Evolutionary conservation across 2,888 invertebrate genomes (phyloP).

Genomic region (Galerucella calmariensis): DNA sequence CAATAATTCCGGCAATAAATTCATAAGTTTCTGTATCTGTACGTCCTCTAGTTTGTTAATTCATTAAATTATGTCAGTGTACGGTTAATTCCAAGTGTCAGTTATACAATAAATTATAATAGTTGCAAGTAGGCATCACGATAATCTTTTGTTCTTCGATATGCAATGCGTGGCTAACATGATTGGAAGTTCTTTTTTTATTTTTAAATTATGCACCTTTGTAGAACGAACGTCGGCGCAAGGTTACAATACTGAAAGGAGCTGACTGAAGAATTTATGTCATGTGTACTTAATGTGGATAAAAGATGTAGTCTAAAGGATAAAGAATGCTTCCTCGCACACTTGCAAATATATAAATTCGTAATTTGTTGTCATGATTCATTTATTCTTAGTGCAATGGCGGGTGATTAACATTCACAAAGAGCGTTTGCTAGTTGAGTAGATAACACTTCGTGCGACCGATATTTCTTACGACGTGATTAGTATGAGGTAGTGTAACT

Average conservation of each 20-base stretch:
- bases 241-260: conserved; percentile 11
- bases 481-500: too few relatives aligned
- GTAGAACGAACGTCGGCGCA: conserved; percentile 7
- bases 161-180: conserved; percentile 15
- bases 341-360: conserved; percentile 11
- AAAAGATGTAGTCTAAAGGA: conserved; percentile 13
- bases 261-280: conserved; percentile 23
- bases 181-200: conserved; percentile 3
- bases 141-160: conserved; percentile 17
- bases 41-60: not conserved
- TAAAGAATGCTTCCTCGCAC: conserved; percentile 13
- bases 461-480: too few relatives aligned
- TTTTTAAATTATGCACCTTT: not conserved
- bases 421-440: not conserved
- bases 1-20: too few relatives aligned
- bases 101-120: conserved; percentile 11
- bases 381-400: not conserved
- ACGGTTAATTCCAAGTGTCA: conserved; percentile 17
- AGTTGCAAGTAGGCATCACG: conserved; percentile 17
- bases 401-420: conserved; percentile 2
- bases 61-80: conserved; percentile 20
- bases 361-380: conserved; percentile 12
- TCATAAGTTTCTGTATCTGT: not conserved
- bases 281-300: conserved; percentile 21
- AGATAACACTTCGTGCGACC: not conserved